Evolutionary conservation across 2,888 invertebrate genomes (phyloP), one percentile per base, ranked within the genome.

Genomic region (Drosophila yooni): DNA sequence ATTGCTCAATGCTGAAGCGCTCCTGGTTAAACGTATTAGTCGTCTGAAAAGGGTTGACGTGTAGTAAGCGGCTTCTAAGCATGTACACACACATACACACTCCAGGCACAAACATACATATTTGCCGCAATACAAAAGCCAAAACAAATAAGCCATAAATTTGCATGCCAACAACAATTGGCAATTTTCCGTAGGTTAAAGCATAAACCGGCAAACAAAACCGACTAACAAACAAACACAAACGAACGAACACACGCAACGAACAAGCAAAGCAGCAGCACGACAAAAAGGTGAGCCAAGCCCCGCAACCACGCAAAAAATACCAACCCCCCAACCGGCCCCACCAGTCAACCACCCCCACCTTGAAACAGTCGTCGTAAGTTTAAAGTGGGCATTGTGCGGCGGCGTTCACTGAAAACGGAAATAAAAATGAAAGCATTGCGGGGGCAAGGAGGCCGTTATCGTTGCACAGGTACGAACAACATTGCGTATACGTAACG

Each of bases 101-200:
- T 53, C 36, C 61, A 61, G 25, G 53, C 31, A 63, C 48, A 67
- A 11, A 59, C 52, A 69, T 10, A 62, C 53, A n/a, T 73, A 34
- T 74, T 38, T 59, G 60, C 57, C 40, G 52, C 67, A 67, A 74
- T 70, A 74, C 79, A 81, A 81, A 78, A 79, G 80, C 79, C 82
- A 79, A 77, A 75, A 72, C 81, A 84, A 79, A 81, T 79, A 84
- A 82, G 83, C 82, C 82, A 91, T 91, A 90, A 91, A 92, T 92
- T 91, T 91, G 84, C 90, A 91, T 88, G 88, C 83, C 80, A 79
- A 78, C 82, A 83, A 86, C 82, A 83, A 86, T 85, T 88, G 91
- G 82, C 82, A 79, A 89, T 86, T 86, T 88, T 86, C 83, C 78
- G 79, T 83, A 84, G 87, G 82, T 81, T 82, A 83, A 82, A 73